These are phyloP conservation scores for Phocides pigmalion DNA, from an alignment of 1,140 invertebrate species.

Conservation along the genomic window DNA sequence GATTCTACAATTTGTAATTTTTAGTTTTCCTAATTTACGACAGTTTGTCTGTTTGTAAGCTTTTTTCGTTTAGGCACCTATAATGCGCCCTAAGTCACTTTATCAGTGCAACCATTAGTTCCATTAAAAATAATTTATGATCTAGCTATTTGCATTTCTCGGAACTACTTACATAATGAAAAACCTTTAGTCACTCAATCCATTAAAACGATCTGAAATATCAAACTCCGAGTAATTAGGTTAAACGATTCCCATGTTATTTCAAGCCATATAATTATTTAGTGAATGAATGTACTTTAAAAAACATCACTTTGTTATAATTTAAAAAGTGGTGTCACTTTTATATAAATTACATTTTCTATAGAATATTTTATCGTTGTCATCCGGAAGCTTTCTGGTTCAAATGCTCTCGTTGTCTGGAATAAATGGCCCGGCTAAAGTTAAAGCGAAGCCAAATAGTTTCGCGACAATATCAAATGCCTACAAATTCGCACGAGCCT, in stretches of 20 bases:
- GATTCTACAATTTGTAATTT: too few relatives aligned
- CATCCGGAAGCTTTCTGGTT: slow-evolving; percentile 5
- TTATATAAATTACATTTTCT: neutral
- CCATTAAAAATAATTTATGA: too few relatives aligned
- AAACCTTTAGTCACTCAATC: neutral
- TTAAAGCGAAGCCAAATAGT: slow-evolving; percentile 17
- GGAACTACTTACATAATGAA: neutral
- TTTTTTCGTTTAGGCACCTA: too few relatives aligned
- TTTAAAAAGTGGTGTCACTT: neutral
- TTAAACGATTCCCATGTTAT: neutral
- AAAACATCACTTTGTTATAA: neutral
- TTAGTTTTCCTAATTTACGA: too few relatives aligned
- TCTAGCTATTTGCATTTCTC: too few relatives aligned
- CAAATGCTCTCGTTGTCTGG: slow-evolving; percentile 5
- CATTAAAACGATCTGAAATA: neutral
- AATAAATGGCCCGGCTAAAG: slow-evolving; percentile 19
- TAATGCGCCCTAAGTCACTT: too few relatives aligned
- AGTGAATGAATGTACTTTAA: neutral
- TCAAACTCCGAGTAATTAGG: neutral
- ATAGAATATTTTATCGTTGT: neutral
- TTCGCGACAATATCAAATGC: slow-evolving; percentile 13
- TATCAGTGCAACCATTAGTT: too few relatives aligned
- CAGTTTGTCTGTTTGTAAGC: too few relatives aligned
- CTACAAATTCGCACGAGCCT: slow-evolving; percentile 3
- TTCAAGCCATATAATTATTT: neutral